phyloP scores from a whole-genome alignment of 2,797 vertebrate genomes.

The Nannoperca obscura region DNA sequence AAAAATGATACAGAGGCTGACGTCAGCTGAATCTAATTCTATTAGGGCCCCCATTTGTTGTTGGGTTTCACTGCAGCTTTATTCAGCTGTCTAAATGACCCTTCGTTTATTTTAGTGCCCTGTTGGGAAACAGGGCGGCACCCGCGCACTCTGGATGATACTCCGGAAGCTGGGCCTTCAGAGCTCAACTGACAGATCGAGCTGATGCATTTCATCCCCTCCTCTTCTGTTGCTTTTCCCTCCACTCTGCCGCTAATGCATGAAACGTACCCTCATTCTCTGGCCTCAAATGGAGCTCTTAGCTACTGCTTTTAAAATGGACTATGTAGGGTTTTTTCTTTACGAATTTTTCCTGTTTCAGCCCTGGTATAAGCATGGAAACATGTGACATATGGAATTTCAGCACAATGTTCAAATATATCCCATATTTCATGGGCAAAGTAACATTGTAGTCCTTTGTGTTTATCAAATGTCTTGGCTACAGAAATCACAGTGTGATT shows the following conservation, averaged over 20 bases:
- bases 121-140: constrained; percentile 57
- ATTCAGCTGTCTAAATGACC: constrained; percentile 76
- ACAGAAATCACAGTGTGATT: not conserved
- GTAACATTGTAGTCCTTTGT: not conserved
- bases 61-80: constrained; percentile 73
- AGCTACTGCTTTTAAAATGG: constrained; percentile 44
- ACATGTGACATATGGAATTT: constrained; percentile 3
- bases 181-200: constrained; percentile 53
- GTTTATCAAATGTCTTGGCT: not conserved
- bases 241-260: constrained; percentile 66
- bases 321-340: constrained; percentile 30
- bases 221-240: constrained; percentile 26
- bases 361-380: constrained; percentile 7
- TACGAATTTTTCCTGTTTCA: not conserved
- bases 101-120: constrained; percentile 78
- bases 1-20: constrained; percentile 81
- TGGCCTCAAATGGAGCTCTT: constrained; percentile 65
- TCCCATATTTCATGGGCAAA: constrained; percentile 16
- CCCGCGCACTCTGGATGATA: constrained; percentile 63
- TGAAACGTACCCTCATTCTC: constrained; percentile 31
- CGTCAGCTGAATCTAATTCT: constrained; percentile 82
- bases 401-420: not conserved
- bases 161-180: constrained; percentile 63
- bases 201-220: constrained; percentile 54
- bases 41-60: constrained; percentile 78